These are phyloP conservation scores for Patiria pectinifera DNA, from an alignment of 53 echinoderm and acorn worm genomes.

Conservation along the genomic window DNA sequence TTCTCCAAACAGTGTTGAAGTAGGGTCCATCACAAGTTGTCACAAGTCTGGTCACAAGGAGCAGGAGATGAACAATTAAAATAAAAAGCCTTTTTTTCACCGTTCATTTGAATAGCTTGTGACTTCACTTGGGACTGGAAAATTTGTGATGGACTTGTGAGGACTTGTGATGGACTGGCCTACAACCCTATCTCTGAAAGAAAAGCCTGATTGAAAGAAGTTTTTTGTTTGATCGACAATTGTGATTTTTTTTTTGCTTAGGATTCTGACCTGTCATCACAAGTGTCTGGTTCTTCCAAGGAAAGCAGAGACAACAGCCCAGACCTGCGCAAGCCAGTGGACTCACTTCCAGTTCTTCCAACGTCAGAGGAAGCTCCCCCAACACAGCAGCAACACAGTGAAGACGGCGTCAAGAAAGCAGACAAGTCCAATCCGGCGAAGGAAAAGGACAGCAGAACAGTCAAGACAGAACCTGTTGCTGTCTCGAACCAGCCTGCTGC, in stretches of 20 bases:
- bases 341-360: not conserved
- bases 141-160: not conserved
- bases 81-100: too few species aligned
- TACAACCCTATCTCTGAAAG: too few species aligned
- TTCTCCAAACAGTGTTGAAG: too few species aligned
- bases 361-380: not conserved
- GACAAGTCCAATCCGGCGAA: constrained; percentile 20
- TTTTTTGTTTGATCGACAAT: too few species aligned
- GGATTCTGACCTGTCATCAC: constrained; percentile 97
- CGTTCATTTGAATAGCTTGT: too few species aligned
- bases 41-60: too few species aligned
- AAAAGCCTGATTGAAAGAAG: too few species aligned
- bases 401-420: not conserved
- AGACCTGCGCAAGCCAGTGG: constrained; percentile 23
- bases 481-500: constrained; percentile 15
- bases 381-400: not conserved
- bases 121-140: not conserved
- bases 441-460: constrained; percentile 28
- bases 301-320: constrained; percentile 63
- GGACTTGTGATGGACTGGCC: too few species aligned
- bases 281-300: constrained; percentile 87
- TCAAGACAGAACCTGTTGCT: not conserved
- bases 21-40: too few species aligned
- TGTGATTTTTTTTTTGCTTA: constrained; percentile 29
- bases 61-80: too few species aligned